Base-by-base conservation (phyloP, 64 coral and sea anemone species). In the Stichodactyla mertensii region DNA sequence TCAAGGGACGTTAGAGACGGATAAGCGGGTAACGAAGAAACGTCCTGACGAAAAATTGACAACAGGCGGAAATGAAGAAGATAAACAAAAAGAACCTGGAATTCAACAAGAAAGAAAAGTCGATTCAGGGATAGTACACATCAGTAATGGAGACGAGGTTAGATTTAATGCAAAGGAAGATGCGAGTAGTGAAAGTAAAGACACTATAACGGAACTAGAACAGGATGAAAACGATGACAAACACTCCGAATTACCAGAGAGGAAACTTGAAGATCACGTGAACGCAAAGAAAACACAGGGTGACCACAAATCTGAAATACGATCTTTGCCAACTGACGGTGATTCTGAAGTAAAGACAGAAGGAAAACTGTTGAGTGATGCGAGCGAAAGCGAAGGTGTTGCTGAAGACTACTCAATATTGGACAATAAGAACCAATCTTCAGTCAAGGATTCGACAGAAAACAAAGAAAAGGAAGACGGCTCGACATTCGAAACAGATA, bases 1-100 rank as follows among this genome's bases (percentile, higher is more conserved):
- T 20, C 36, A 81, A 81, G 78, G 78, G 15, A 81, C 51, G 10
- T 22, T 81, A 55, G 78, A 81, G 52, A 81, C 78, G 10, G 78
- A 81, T 22, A 12, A 52, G 11, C 51, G 54, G 54, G 51, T 16
- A 6, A 19, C 16, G 9, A 81, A 74, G 69, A 74, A 74, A 74
- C 2, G n/a, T 69, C 7, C 18, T 6, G 64, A 20, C 64, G 64
- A 69, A 22, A n/a, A 20, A 8, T 20, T 26, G 69, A 26, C 62
- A 9, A 66, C n/a, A 28, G 69, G 9, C 10, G 8, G 24, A 74
- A n/a, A 9, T 27, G 69, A 74, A 31, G 24, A 74, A 74, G 69
- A 31, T 4, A 74, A 26, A 74, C 22, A 6, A 74, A 31, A 74
- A 31, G 20, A 27, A 74, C 12, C 24, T 7, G 19, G 22, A 66